Percentiles rank a stretch among this genome's conserved stretches.
phyloP scores from a whole-genome alignment of 2,888 invertebrate genomes.

The Chironomus riparius region DNA sequence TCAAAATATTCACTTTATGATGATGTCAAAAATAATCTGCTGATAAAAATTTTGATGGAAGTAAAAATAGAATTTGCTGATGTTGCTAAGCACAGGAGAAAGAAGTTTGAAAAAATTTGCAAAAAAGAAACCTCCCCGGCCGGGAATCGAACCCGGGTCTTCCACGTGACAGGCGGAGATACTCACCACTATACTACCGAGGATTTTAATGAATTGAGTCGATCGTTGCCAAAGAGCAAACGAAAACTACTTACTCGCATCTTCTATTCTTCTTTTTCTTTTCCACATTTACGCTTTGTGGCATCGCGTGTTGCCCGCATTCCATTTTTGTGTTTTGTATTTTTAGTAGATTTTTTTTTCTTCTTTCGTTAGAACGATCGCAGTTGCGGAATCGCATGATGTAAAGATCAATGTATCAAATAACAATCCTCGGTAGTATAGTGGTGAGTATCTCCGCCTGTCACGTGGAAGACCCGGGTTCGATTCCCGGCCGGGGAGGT shows the following conservation, averaged over 20 bases:
- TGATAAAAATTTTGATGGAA: not conserved
- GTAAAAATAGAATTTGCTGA: too few relatives aligned
- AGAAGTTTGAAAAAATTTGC: not conserved
- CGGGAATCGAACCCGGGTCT: conserved; percentile 41
- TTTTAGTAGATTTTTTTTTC: not conserved
- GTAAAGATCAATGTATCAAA: not conserved
- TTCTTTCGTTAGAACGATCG: not conserved
- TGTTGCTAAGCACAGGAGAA: too few relatives aligned
- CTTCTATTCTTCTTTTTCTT: not conserved
- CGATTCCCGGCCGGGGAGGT: conserved; percentile 45
- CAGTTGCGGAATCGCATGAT: not conserved
- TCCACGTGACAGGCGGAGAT: conserved; percentile 41
- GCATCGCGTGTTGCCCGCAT: too few relatives aligned
- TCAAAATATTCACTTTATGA: too few relatives aligned
- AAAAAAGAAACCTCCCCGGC: conserved; percentile 35
- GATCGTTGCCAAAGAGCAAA: not conserved
- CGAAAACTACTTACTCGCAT: not conserved
- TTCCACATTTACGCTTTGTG: not conserved
- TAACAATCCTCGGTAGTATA: conserved; percentile 42
- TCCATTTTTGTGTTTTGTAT: not conserved
- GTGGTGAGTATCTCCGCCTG: conserved; percentile 45
- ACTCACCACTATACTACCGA: conserved; percentile 42
- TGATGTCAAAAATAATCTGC: not conserved
- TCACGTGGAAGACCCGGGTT: conserved; percentile 46
- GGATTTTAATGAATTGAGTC: not conserved